phyloP scores from a whole-genome alignment of 2,888 invertebrate species.

The Hermodice carunculata region DNA sequence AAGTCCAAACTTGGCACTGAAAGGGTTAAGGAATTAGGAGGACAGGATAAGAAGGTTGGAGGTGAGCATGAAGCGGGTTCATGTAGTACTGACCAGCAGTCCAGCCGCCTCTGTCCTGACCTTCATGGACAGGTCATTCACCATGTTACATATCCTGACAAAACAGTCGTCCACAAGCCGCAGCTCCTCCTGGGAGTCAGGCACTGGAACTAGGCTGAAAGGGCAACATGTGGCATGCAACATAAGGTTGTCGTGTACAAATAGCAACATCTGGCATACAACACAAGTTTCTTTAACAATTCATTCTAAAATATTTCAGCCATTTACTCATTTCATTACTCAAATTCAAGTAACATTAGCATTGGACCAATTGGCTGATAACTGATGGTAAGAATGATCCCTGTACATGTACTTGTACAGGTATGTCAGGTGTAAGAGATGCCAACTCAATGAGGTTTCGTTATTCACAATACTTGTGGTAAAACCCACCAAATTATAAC shows the following conservation, averaged over 20 bases:
- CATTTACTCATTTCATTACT: too few relatives aligned
- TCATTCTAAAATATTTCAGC: too few relatives aligned
- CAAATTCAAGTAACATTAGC: too few relatives aligned
- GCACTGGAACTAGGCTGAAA: slow-evolving; percentile 77
- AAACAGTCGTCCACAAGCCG: slow-evolving; percentile 96
- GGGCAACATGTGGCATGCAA: background rate
- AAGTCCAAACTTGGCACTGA: background rate
- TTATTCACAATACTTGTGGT: background rate
- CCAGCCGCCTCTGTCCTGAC: slow-evolving; percentile 86
- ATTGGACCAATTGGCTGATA: background rate
- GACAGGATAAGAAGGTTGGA: background rate
- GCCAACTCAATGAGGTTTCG: too few relatives aligned
- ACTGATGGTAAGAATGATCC: background rate
- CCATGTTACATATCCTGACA: slow-evolving; percentile 91
- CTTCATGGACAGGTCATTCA: slow-evolving; percentile 92
- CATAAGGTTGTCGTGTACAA: background rate
- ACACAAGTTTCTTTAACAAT: too few relatives aligned
- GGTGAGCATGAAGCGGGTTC: background rate
- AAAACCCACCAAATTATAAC: background rate
- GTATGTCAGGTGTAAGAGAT: too few relatives aligned
- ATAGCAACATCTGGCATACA: background rate
- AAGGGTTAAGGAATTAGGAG: background rate
- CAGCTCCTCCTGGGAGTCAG: slow-evolving; percentile 85
- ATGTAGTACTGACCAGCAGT: slow-evolving; percentile 73
- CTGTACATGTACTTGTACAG: too few relatives aligned